Percentiles rank a stretch among this genome's conserved stretches.
Evolutionary conservation across 2,113 vertebrate genomes (phyloP).

Genomic region (Cacatua alba): DNA sequence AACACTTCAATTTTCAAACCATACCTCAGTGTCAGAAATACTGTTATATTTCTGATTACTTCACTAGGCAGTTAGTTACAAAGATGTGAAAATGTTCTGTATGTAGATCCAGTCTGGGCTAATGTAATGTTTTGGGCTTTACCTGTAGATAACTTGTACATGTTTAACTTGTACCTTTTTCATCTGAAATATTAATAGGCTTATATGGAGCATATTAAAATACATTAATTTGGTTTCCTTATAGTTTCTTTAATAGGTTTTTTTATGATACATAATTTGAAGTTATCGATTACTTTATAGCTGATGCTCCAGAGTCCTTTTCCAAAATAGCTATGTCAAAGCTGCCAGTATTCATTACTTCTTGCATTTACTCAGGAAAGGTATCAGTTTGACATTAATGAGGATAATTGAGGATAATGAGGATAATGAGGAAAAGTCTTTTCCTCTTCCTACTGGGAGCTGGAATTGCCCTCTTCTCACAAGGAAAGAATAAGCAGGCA

Average conservation of each 20-base stretch:
- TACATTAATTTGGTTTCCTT: neutral
- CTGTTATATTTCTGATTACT: neutral
- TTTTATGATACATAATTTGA: neutral
- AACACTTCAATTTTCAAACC: neutral
- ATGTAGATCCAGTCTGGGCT: neutral
- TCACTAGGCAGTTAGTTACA: neutral
- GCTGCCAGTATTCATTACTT: neutral
- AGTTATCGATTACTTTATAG: neutral
- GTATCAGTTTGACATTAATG: conserved; percentile 54
- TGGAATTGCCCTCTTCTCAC: conserved; percentile 21
- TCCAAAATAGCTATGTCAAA: neutral
- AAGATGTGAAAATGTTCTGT: neutral
- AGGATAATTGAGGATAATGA: conserved; percentile 60
- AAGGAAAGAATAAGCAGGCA: neutral
- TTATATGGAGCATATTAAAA: neutral
- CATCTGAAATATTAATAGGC: neutral
- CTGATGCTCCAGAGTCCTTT: neutral
- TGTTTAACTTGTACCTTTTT: neutral
- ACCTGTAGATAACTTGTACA: neutral
- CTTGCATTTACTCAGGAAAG: conserved; percentile 23
- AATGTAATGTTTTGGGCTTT: neutral
- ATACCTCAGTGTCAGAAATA: neutral
- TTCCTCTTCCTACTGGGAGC: conserved; percentile 18
- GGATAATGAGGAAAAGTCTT: conserved; percentile 45
- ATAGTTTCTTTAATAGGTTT: neutral